These are phyloP conservation scores for Luehdorfia chinensis DNA, from an alignment of 1,140 invertebrate genomes.

Conservation along the genomic window DNA sequence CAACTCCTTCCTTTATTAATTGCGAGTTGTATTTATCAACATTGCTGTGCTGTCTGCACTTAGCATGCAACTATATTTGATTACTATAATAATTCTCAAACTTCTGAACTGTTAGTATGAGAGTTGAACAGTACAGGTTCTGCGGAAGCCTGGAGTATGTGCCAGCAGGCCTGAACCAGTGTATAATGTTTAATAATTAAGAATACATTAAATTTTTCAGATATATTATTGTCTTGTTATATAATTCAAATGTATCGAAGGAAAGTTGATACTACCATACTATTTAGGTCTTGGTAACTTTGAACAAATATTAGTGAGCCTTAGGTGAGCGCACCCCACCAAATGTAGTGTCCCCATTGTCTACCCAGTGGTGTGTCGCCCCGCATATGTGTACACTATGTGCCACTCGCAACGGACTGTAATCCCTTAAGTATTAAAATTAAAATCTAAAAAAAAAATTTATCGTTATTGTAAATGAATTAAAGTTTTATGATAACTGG, in stretches of 20 bases:
- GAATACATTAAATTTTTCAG: slow-evolving; percentile 75
- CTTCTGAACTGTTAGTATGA: slow-evolving; percentile 60
- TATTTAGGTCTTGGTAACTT: slow-evolving; percentile 55
- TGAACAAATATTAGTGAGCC: slow-evolving; percentile 64
- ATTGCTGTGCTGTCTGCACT: slow-evolving; percentile 38
- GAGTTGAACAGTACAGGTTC: slow-evolving; percentile 41
- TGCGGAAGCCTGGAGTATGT: slow-evolving; percentile 35
- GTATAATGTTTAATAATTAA: slow-evolving; percentile 73
- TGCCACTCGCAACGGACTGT: slow-evolving; percentile 37
- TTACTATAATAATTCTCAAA: slow-evolving; percentile 28
- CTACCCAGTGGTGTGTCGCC: slow-evolving; percentile 21
- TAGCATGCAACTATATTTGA: slow-evolving; percentile 30
- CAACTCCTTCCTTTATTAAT: slow-evolving; percentile 7
- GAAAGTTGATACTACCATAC: slow-evolving; percentile 57
- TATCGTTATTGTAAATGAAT: slow-evolving; percentile 72
- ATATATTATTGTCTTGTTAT: slow-evolving; percentile 77
- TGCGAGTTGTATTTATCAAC: slow-evolving; percentile 24
- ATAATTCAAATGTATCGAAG: slow-evolving; percentile 72
- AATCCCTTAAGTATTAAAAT: slow-evolving; percentile 57
- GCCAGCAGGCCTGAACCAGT: slow-evolving; percentile 66
- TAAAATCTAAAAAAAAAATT: slow-evolving; percentile 54
- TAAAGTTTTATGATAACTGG: slow-evolving; percentile 69
- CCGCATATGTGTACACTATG: slow-evolving; percentile 22
- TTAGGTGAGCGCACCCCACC: slow-evolving; percentile 60
- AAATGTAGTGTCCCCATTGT: slow-evolving; percentile 47